A percentile compares a stretch with the other conserved stretches of the same genome.
phyloP scores from a whole-genome alignment of 2,113 vertebrate genomes.

The Caloenas nicobarica region DNA sequence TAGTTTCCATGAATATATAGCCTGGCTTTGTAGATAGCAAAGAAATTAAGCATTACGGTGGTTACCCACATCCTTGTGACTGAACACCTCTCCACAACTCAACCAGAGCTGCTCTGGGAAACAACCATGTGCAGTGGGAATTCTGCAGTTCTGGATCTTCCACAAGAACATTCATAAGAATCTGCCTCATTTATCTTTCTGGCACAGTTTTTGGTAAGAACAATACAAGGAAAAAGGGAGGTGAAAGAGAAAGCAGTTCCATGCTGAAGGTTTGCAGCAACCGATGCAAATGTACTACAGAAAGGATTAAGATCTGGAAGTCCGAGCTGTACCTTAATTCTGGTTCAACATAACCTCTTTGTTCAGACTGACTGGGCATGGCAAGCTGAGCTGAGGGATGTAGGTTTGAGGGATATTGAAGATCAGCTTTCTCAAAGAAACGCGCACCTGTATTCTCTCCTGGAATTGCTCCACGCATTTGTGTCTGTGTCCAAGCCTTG shows the following conservation, averaged over 20 bases:
- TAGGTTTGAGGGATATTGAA: neutral
- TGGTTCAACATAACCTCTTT: neutral
- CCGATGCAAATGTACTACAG: fast-evolving
- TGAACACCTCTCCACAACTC: neutral
- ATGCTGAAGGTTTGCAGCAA: neutral
- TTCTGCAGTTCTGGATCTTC: neutral
- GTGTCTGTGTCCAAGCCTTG: neutral
- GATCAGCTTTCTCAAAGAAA: neutral
- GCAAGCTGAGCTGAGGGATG: neutral
- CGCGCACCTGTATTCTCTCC: fast-evolving
- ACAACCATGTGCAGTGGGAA: fast-evolving
- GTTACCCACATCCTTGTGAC: neutral
- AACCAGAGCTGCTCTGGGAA: neutral
- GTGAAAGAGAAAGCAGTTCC: neutral
- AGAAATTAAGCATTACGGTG: neutral
- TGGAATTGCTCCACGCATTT: neutral
- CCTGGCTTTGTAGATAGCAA: neutral
- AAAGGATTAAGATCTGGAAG: neutral
- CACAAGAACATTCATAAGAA: neutral
- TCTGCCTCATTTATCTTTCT: neutral
- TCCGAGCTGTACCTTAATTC: neutral
- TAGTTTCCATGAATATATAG: neutral
- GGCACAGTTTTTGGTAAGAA: neutral
- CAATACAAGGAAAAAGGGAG: neutral
- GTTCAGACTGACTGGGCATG: neutral